Percentiles rank a stretch among this genome's conserved stretches.
These are phyloP conservation scores for Venusia cambrica DNA, from an alignment of 2,888 invertebrate genomes.

Conservation along the genomic window DNA sequence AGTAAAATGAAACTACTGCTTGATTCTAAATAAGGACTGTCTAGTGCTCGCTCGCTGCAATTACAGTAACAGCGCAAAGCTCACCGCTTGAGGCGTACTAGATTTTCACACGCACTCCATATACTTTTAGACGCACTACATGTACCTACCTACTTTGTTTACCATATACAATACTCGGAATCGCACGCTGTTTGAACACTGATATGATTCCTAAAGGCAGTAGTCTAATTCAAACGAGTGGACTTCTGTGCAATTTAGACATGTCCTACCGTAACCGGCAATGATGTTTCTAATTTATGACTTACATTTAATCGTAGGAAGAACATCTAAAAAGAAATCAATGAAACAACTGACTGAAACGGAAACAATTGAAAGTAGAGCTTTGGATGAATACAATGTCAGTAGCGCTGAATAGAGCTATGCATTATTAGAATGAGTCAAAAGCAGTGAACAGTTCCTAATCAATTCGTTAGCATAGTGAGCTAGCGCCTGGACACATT, in stretches of 20 bases:
- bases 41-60: constrained; percentile 47
- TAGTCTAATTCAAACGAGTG: constrained; percentile 18
- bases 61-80: constrained; percentile 51
- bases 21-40: constrained; percentile 52
- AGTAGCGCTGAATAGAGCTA: constrained; percentile 41
- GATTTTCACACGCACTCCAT: constrained; percentile 65
- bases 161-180: constrained; percentile 36
- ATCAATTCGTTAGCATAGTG: constrained; percentile 60
- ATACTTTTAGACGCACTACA: constrained; percentile 61
- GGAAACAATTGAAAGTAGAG: constrained; percentile 32
- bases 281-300: constrained; percentile 17
- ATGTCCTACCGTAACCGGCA: constrained; percentile 16
- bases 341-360: constrained; percentile 23
- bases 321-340: constrained; percentile 20
- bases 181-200: constrained; percentile 37
- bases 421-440: constrained; percentile 44
- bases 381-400: constrained; percentile 27
- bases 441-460: constrained; percentile 50
- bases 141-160: constrained; percentile 36
- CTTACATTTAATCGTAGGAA: constrained; percentile 23
- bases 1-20: constrained; percentile 36
- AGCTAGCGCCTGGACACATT: constrained; percentile 53
- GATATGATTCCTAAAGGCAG: constrained; percentile 28
- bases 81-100: constrained; percentile 51
- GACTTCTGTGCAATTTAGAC: constrained; percentile 21